These are phyloP conservation scores for Saturnia pavonia DNA, from an alignment of 2,888 invertebrate species.

Conservation along the genomic window DNA sequence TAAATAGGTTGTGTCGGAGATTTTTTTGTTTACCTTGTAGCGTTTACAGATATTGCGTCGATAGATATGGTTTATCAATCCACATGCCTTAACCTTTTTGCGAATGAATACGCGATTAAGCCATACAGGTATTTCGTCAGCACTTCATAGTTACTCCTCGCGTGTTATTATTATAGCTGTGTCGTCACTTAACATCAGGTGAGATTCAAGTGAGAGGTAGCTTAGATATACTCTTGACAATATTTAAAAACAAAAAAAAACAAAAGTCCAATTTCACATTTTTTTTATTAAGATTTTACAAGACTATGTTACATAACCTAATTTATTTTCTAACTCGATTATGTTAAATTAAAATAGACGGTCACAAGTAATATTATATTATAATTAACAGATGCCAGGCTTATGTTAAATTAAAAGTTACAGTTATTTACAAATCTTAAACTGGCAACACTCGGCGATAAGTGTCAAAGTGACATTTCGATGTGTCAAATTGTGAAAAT, in stretches of 20 bases:
- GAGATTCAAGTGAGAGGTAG: not conserved
- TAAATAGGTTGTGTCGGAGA: too few relatives aligned
- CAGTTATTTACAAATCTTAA: constrained; percentile 17
- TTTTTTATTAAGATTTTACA: constrained; percentile 29
- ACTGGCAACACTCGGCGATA: constrained; percentile 18
- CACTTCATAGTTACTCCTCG: not conserved
- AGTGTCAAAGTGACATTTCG: constrained; percentile 18
- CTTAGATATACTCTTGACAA: not conserved
- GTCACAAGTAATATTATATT: constrained; percentile 23
- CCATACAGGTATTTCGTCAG: too few relatives aligned
- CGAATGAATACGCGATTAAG: too few relatives aligned
- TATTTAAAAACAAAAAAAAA: constrained; percentile 17
- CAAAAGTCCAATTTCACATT: constrained; percentile 15
- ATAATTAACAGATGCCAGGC: constrained; percentile 15
- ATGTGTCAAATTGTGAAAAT: not conserved
- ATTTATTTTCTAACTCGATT: constrained; percentile 18
- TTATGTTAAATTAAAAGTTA: constrained; percentile 10
- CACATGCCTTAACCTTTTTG: too few relatives aligned
- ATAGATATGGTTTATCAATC: too few relatives aligned
- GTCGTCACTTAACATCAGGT: not conserved
- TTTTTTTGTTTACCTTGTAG: too few relatives aligned
- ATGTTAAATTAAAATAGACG: constrained; percentile 21
- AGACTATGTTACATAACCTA: constrained; percentile 24
- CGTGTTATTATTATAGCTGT: not conserved
- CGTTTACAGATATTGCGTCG: too few relatives aligned